Percentiles rank a stretch among this genome's conserved stretches.
These are phyloP conservation scores for Kryptolebias ocellatus DNA, from an alignment of 2,797 vertebrate species.

Conservation along the genomic window DNA sequence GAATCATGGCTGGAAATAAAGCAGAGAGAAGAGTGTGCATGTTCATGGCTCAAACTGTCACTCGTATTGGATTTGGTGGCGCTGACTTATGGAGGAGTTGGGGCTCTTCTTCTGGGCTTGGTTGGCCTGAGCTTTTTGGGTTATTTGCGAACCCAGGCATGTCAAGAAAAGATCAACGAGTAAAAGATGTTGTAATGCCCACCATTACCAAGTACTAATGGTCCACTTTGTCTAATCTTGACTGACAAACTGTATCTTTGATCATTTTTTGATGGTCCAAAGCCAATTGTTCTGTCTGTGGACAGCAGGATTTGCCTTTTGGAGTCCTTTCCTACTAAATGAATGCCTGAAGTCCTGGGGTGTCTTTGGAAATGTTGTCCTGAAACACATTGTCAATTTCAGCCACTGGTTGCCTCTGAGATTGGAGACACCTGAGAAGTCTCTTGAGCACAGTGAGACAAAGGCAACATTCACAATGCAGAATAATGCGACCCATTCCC, in stretches of 20 bases:
- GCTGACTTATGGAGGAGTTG: constrained; percentile 19
- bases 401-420: too few species aligned
- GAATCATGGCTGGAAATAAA: constrained; percentile 27
- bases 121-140: not conserved
- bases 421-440: too few species aligned
- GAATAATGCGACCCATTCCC: too few species aligned
- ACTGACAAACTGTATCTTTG: not conserved
- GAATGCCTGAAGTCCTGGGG: not conserved
- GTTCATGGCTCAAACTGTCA: constrained; percentile 41
- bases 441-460: too few species aligned
- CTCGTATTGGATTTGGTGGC: constrained; percentile 22
- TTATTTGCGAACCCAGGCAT: not conserved
- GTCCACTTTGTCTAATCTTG: not conserved
- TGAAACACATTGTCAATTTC: too few species aligned
- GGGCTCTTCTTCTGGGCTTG: not conserved
- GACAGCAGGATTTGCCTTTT: too few species aligned
- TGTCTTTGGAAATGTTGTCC: too few species aligned
- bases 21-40: constrained; percentile 29
- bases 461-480: too few species aligned
- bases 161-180: not conserved
- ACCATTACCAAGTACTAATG: not conserved
- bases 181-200: not conserved
- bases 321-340: not conserved
- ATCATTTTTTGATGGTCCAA: not conserved
- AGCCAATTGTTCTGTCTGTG: not conserved